phyloP scores from a whole-genome alignment of 2,888 invertebrate genomes.

The Stenotaenia linearis region DNA sequence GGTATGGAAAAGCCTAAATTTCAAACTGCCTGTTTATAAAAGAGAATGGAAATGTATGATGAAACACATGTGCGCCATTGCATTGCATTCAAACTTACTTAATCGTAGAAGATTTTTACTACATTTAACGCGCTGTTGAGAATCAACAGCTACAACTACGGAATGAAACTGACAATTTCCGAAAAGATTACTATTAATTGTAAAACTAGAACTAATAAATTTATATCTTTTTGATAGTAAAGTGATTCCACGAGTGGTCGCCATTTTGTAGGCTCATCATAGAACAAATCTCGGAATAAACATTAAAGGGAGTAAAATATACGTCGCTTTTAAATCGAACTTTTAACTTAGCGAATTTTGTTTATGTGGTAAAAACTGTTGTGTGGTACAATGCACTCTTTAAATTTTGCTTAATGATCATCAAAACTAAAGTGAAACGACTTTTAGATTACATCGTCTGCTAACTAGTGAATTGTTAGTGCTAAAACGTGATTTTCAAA shows the following conservation, averaged over 20 bases:
- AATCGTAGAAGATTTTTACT: background rate
- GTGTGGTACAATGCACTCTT: too few species aligned
- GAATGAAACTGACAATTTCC: background rate
- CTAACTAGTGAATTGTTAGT: too few species aligned
- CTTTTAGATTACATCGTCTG: too few species aligned
- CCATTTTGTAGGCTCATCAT: background rate
- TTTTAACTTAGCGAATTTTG: too few species aligned
- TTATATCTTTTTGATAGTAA: background rate
- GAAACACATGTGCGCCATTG: background rate
- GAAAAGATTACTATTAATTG: background rate
- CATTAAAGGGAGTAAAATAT: background rate
- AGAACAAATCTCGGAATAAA: background rate
- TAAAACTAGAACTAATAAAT: background rate
- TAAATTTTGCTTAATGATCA: too few species aligned
- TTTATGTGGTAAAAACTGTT: too few species aligned
- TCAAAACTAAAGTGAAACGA: too few species aligned
- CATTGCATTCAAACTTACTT: background rate
- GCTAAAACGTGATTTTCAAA: too few species aligned
- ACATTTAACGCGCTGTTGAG: background rate
- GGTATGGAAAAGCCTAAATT: background rate
- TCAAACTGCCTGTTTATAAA: background rate
- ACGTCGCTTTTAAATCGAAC: too few species aligned
- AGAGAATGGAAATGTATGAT: background rate
- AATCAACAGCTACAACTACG: background rate
- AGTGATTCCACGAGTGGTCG: background rate